Percentiles rank a stretch among this genome's conserved stretches.
Evolutionary conservation across 23 tunicate genomes (phyloP).

Genomic region (Oikopleura dioica): DNA sequence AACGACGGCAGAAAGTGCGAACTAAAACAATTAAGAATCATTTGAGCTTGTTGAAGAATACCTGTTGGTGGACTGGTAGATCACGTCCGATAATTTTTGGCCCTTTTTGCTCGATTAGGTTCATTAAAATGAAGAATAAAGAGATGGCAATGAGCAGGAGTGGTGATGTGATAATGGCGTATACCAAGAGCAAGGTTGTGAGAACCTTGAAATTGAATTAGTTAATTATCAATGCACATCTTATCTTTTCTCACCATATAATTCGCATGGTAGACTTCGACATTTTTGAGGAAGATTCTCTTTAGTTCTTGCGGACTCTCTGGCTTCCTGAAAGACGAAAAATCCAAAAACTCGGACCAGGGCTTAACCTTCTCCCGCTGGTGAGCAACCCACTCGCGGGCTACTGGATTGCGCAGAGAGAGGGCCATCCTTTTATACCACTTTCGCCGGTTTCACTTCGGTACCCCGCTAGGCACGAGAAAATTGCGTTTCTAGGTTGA

Average conservation of each 20-base stretch:
- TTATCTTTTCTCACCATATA: not conserved
- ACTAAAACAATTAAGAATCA: not conserved
- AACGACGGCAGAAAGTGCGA: not conserved
- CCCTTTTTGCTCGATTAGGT: not conserved
- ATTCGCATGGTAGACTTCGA: conserved; percentile 12
- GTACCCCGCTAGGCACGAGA: too few relatives aligned
- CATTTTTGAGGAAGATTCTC: not conserved
- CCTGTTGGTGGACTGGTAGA: conserved; percentile 11
- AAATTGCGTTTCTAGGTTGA: too few relatives aligned
- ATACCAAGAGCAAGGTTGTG: not conserved
- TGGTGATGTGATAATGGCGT: conserved; percentile 5
- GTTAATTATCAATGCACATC: not conserved
- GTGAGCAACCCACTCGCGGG: not conserved
- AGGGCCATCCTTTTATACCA: too few relatives aligned
- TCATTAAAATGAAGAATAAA: not conserved
- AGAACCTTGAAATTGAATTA: not conserved
- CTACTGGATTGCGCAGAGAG: not conserved
- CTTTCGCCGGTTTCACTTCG: too few relatives aligned
- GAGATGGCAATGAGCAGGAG: not conserved
- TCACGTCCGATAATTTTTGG: conserved; percentile 2
- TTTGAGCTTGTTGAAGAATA: not conserved
- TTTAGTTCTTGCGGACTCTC: not conserved
- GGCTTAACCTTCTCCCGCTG: conserved; percentile 12
- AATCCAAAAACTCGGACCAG: conserved; percentile 12
- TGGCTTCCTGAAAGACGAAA: not conserved